phyloP scores from a whole-genome alignment of 2,113 vertebrate genomes.

The Callopanchax toddi region DNA sequence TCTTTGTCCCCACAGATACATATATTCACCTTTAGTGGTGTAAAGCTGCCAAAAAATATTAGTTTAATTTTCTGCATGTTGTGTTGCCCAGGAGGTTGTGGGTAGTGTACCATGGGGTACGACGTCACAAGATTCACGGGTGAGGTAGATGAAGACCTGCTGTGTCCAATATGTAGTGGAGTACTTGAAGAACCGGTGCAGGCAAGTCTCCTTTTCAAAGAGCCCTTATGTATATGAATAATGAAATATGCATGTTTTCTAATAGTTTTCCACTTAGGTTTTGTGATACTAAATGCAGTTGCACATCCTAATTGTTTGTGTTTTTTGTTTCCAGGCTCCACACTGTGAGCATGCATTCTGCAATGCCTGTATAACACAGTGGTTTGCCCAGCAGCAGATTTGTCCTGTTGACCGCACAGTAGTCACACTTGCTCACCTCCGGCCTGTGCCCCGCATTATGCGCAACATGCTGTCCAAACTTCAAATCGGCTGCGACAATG shows the following conservation, averaged over 20 bases:
- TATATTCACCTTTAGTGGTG: too few species aligned
- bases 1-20: too few species aligned
- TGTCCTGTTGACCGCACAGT: conserved; percentile 98
- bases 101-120: conserved; percentile 98
- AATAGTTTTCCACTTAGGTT: background rate
- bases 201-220: conserved; percentile 82
- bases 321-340: conserved; percentile 83
- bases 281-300: background rate
- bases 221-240: too few species aligned
- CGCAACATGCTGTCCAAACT: conserved; percentile 99
- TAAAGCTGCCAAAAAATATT: too few species aligned
- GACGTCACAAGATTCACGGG: conserved; percentile 97
- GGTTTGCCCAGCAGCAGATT: conserved; percentile 99
- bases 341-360: conserved; percentile 99
- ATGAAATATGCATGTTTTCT: too few species aligned
- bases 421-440: conserved; percentile 95
- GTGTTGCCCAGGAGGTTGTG: conserved; percentile 74
- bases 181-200: conserved; percentile 98
- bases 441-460: conserved; percentile 98
- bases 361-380: conserved; percentile 98
- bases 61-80: background rate
- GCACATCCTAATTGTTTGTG: background rate
- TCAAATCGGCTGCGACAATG: conserved; percentile 96
- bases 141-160: conserved; percentile 97
- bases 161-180: conserved; percentile 98